Conservation (phyloP, 2,113 vertebrate species). For the Nyctereutes procyonoides region DNA sequence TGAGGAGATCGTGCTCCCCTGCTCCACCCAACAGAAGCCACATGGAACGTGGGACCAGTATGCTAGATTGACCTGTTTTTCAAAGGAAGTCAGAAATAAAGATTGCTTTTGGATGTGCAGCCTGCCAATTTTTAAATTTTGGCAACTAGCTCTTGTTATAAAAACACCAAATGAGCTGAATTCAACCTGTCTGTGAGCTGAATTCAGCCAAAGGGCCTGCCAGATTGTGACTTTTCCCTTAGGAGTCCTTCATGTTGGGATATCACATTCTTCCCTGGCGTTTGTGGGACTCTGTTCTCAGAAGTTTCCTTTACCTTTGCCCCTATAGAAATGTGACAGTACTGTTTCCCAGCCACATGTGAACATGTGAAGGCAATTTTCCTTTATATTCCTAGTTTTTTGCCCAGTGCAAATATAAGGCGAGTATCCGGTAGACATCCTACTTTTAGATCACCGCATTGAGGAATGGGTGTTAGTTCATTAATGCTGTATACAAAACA, state of each 20-base stretch:
- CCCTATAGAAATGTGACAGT: neutral
- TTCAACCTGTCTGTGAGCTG: neutral
- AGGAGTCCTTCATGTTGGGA: neutral
- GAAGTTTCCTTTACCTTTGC: neutral
- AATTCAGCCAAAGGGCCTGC: neutral
- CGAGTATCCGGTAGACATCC: neutral
- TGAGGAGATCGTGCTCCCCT: accelerated
- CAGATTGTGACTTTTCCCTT: constrained; percentile 21
- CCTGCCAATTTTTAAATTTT: constrained; percentile 17
- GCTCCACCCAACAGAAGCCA: neutral
- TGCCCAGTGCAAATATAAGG: neutral
- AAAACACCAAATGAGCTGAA: neutral
- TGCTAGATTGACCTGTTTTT: neutral
- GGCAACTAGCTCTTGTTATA: neutral
- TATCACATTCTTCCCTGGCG: neutral
- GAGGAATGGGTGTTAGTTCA: neutral
- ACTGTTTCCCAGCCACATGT: neutral
- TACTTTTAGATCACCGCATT: neutral
- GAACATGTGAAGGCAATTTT: neutral
- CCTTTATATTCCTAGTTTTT: neutral
- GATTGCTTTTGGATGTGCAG: neutral
- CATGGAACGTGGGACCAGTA: neutral
- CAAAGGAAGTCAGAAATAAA: neutral
- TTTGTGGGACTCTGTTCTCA: neutral
- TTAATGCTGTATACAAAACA: neutral